phyloP scores from a whole-genome alignment of 2,888 invertebrate species.

The Nomada ferruginata region DNA sequence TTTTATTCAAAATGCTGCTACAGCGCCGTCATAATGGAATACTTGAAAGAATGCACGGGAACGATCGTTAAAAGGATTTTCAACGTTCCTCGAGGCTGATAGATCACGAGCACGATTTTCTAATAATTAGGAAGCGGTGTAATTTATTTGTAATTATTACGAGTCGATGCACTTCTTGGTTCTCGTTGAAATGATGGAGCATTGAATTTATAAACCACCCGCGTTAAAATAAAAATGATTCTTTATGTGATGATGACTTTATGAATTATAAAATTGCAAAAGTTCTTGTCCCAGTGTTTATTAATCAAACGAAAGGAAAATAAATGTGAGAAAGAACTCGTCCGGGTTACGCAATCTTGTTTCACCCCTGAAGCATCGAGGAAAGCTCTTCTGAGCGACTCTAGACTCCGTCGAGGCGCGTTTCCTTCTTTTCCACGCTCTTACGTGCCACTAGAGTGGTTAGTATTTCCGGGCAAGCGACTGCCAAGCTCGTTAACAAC shows the following conservation, averaged over 20 bases:
- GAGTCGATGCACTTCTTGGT: too few relatives aligned
- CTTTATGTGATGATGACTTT: too few relatives aligned
- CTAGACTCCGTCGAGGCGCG: neutral
- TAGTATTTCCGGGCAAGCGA: constrained; percentile 4
- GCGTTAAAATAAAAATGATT: too few relatives aligned
- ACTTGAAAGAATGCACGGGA: neutral
- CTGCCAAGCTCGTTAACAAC: constrained; percentile 54
- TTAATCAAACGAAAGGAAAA: too few relatives aligned
- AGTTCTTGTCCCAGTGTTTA: too few relatives aligned
- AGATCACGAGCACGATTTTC: neutral
- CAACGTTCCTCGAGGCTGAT: neutral
- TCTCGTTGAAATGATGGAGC: too few relatives aligned
- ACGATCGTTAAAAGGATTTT: neutral
- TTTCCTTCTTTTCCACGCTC: constrained; percentile 9
- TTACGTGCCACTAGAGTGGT: neutral
- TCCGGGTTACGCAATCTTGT: neutral
- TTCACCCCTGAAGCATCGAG: neutral
- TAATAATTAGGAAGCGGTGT: neutral
- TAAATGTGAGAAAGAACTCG: neutral
- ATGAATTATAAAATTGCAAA: too few relatives aligned
- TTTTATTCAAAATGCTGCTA: constrained; percentile 15
- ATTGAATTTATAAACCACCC: too few relatives aligned
- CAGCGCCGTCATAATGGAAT: neutral
- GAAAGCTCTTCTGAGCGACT: neutral
- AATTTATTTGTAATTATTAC: neutral